A percentile compares a stretch with the other conserved stretches of the same genome.
phyloP scores from a whole-genome alignment of 2,797 vertebrate species.

The Percopsis omiscomaycus region DNA sequence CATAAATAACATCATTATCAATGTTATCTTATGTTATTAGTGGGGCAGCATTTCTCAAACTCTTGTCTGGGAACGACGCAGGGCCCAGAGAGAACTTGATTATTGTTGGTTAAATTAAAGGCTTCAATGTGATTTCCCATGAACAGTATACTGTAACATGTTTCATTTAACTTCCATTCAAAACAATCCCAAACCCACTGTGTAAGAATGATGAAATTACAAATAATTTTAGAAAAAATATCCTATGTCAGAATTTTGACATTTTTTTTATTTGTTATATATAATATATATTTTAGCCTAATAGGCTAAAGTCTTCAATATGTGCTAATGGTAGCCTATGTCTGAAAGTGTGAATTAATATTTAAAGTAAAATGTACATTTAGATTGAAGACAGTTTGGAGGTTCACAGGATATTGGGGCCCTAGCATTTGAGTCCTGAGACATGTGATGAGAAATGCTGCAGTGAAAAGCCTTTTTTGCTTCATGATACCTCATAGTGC shows the following conservation, averaged over 20 bases:
- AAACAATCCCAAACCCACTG: no score
- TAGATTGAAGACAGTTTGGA: background rate
- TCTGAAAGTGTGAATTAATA: no score
- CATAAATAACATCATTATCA: slow-evolving; percentile 99
- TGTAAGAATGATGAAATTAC: no score
- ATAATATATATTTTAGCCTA: background rate
- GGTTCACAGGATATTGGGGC: background rate
- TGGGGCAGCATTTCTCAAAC: slow-evolving; percentile 59
- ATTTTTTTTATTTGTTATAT: background rate
- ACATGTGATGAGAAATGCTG: slow-evolving; percentile 61
- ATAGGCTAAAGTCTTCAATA: background rate
- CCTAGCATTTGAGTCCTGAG: slow-evolving; percentile 36
- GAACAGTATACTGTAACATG: no score
- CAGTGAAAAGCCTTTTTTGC: slow-evolving; percentile 52
- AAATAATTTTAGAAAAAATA: background rate
- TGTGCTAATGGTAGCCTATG: background rate
- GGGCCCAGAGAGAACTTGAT: background rate
- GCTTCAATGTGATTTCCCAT: no score
- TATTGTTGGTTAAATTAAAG: no score
- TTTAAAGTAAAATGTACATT: background rate
- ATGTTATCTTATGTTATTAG: slow-evolving; percentile 99
- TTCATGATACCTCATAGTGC: slow-evolving; percentile 29
- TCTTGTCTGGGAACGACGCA: slow-evolving; percentile 41
- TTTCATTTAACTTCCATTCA: no score
- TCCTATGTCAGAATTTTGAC: background rate